A percentile compares a stretch with the other conserved stretches of the same genome.
Evolutionary conservation across 2,888 invertebrate species (phyloP).

Genomic region (Entomobrya proxima): DNA sequence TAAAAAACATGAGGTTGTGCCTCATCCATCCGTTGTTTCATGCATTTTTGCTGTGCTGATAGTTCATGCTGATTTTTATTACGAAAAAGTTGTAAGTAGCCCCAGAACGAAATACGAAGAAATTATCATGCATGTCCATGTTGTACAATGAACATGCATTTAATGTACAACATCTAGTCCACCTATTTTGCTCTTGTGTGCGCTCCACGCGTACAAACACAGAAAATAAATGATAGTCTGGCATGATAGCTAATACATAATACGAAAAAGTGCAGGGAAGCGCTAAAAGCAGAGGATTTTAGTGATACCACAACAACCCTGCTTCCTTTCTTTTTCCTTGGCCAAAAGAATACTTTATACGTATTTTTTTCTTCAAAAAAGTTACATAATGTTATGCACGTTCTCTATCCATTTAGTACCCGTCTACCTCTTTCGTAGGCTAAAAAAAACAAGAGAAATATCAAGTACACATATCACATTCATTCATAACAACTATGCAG

Average conservation of each 20-base stretch:
- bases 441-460: no score
- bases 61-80: slow-evolving; percentile 47
- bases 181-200: no score
- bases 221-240: not conserved
- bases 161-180: not conserved
- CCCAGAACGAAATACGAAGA: slow-evolving; percentile 38
- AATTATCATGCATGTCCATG: slow-evolving; percentile 5
- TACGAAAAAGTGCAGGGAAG: not conserved
- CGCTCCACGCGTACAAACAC: not conserved
- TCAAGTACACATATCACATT: no score
- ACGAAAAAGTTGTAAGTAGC: slow-evolving; percentile 53
- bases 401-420: not conserved
- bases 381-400: not conserved
- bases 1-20: slow-evolving; percentile 35
- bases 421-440: not conserved
- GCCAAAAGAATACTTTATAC: slow-evolving; percentile 3
- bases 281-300: not conserved
- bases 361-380: not conserved
- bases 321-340: not conserved
- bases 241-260: not conserved
- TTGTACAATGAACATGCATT: no score
- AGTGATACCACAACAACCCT: not conserved
- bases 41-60: not conserved
- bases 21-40: slow-evolving; percentile 26
- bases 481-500: not conserved